Conservation (phyloP, 2,797 vertebrate species). For the Enteromius paludinosus region DNA sequence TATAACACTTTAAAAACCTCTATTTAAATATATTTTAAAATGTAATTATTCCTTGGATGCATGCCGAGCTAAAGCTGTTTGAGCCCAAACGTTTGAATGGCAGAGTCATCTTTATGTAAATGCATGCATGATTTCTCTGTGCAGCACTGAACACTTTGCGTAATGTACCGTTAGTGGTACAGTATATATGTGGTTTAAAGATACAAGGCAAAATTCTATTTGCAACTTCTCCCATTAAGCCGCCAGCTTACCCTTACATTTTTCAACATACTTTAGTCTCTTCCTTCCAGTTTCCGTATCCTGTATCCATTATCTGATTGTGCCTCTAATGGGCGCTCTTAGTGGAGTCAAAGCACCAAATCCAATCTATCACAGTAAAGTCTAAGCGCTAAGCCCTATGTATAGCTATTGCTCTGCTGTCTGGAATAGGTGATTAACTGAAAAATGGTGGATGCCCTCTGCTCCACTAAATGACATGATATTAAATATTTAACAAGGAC, state of each 20-base stretch:
- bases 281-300: slow-evolving; percentile 46
- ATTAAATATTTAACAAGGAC: slow-evolving; percentile 64
- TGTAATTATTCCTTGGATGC: not conserved
- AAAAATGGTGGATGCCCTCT: slow-evolving; percentile 44
- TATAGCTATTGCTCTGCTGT: slow-evolving; percentile 49
- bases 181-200: not conserved
- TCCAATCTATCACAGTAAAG: slow-evolving; percentile 60
- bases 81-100: not conserved
- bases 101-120: not conserved
- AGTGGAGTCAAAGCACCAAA: slow-evolving; percentile 57
- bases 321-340: slow-evolving; percentile 58
- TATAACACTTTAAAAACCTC: not conserved
- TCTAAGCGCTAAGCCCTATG: slow-evolving; percentile 30
- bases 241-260: slow-evolving; percentile 14
- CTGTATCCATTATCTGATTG: slow-evolving; percentile 49
- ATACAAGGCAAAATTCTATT: not conserved
- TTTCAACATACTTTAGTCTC: slow-evolving; percentile 46
- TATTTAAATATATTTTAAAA: not conserved
- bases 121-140: not conserved
- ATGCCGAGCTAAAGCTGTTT: not conserved
- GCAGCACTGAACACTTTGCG: not conserved
- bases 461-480: slow-evolving; percentile 57
- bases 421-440: slow-evolving; percentile 60
- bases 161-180: not conserved
- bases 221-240: not conserved